A percentile compares a stretch with the other conserved stretches of the same genome.
Evolutionary conservation across 2,113 vertebrate genomes (phyloP).

Genomic region (Sisor rabdophorus): DNA sequence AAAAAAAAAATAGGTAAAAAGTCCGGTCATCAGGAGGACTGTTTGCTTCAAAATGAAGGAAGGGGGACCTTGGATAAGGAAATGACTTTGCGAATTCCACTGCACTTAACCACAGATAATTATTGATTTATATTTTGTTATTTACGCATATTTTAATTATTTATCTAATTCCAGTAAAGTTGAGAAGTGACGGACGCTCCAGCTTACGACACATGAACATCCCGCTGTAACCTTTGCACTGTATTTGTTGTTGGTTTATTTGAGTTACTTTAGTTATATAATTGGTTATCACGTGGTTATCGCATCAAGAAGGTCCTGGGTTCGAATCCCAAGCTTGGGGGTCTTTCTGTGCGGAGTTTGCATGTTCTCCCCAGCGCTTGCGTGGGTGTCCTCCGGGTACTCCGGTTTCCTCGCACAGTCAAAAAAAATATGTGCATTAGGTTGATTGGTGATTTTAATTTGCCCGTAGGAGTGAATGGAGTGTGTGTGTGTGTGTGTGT

Average conservation of each 20-base stretch:
- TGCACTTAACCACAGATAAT: neutral
- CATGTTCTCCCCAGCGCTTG: too few relatives aligned
- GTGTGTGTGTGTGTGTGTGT: too few relatives aligned
- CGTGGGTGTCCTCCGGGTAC: too few relatives aligned
- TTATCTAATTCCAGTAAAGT: neutral
- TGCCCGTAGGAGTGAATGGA: too few relatives aligned
- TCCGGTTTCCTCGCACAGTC: too few relatives aligned
- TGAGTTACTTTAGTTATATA: neutral
- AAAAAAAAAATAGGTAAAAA: neutral
- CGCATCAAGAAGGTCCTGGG: too few relatives aligned
- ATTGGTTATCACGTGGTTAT: too few relatives aligned
- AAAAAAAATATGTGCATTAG: too few relatives aligned
- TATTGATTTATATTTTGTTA: neutral
- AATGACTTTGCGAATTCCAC: slow-evolving; percentile 16
- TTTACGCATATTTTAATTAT: neutral
- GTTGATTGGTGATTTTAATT: too few relatives aligned
- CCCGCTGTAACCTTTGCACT: neutral
- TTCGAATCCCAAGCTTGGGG: too few relatives aligned
- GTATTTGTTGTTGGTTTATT: neutral
- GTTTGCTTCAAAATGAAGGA: slow-evolving; percentile 4
- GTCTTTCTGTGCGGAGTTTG: too few relatives aligned
- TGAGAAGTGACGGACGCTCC: neutral
- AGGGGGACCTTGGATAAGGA: neutral
- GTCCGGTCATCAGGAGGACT: neutral
- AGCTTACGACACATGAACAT: neutral